Evolutionary conservation across 1,140 invertebrate genomes (phyloP).

Genomic region (Drosophila kohkoa): DNA sequence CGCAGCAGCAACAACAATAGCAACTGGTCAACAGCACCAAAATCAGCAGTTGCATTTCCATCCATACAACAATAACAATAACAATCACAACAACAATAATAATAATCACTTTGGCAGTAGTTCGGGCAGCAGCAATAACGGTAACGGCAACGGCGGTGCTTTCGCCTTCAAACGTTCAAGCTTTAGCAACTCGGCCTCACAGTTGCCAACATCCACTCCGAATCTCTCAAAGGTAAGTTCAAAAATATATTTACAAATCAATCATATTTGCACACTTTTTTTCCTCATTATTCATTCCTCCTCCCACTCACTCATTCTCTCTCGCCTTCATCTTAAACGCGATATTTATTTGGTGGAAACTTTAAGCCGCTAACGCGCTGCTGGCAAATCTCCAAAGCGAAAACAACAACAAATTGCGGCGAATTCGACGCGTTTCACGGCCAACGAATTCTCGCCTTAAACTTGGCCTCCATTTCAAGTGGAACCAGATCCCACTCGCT

Average conservation of each 20-base stretch:
- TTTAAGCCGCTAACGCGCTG: conserved; percentile 28
- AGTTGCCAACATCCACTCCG: conserved; percentile 44
- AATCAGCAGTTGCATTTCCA: conserved; percentile 47
- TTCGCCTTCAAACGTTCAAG: conserved; percentile 64
- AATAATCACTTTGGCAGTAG: conserved; percentile 57
- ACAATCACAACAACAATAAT: conserved; percentile 43
- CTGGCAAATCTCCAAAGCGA: background rate
- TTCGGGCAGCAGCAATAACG: conserved; percentile 54
- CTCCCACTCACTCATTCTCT: background rate
- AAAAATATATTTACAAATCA: conserved; percentile 40
- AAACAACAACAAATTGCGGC: conserved; percentile 8
- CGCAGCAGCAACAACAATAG: conserved; percentile 70
- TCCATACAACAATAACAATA: conserved; percentile 19
- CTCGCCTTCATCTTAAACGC: background rate
- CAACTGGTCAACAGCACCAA: conserved; percentile 57
- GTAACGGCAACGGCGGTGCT: background rate
- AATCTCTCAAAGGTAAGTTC: conserved; percentile 67
- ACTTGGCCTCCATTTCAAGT: conserved; percentile 74
- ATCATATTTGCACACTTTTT: conserved; percentile 17
- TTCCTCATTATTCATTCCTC: conserved; percentile 2
- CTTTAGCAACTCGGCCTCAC: conserved; percentile 61
- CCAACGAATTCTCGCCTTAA: conserved; percentile 20
- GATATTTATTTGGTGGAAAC: conserved; percentile 7
- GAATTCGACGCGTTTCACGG: conserved; percentile 23
- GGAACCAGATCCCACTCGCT: conserved; percentile 62